Base-by-base conservation (phyloP, 2,113 vertebrate genomes). In the Prunella himalayana region DNA sequence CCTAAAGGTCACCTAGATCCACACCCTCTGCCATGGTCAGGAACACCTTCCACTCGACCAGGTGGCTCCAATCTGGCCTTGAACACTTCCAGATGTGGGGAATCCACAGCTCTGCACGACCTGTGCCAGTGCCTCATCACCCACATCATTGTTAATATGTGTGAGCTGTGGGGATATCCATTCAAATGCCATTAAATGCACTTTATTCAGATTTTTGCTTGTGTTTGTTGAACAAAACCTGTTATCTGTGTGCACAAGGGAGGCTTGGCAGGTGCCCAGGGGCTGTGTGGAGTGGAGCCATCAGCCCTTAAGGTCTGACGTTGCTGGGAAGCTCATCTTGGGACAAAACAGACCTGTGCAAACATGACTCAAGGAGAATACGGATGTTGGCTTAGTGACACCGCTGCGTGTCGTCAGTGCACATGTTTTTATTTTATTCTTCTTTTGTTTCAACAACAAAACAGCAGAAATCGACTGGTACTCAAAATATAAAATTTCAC, bases 351-450 rank as follows among this genome's bases (percentile, higher is more conserved):
- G 51, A 23, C 10, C 66, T 70, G 42, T 73, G 25, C 86, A 86
- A 69, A 83, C 65, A n/a, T 14, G 33, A 49, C 59, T 57, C 4
- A 6, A 64, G 31, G 37, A 41, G 45, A 91, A 82, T 41, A 35
- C 73, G 37, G 70, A 79, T 94, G 59, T 77, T 73, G 85, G 59
- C 73, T 90, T 70, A 68, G 51, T 91, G 86, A 96, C 17, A 11
- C 83, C 1, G 5, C 54, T 72, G 39, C 7, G 0, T 80, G 76
- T 91, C 80, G 54, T 77, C 42, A 20, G 33, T 73, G 68, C 80
- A 92, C 95, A 95, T 96, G 47, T 94, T 96, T 94, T 82, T 73
- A 68, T 60, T 94, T 89, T 47, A 59, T 84, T 97, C 53, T 69
- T 71, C 86, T 51, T 86, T 77, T 94, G 70, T 92, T 96, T 91